phyloP scores from a whole-genome alignment of 2,888 invertebrate genomes.

The Alloscopus bannaensis region DNA sequence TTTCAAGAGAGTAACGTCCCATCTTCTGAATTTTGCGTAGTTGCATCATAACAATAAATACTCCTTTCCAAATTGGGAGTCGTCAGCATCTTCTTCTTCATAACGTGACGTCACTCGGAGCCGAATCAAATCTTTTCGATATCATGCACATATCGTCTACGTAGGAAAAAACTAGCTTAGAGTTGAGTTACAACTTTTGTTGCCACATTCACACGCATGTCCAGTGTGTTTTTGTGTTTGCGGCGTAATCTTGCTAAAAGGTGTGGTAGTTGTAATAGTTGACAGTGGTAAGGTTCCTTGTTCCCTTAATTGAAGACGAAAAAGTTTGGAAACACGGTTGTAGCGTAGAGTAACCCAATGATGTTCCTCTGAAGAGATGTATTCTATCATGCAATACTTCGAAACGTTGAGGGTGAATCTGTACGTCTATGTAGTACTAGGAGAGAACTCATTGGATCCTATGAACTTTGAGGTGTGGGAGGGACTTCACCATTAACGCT shows the following conservation, averaged over 20 bases:
- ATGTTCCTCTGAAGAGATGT: too few species aligned
- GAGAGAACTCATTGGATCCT: conserved; percentile 41
- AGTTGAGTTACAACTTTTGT: neutral
- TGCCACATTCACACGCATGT: neutral
- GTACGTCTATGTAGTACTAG: too few species aligned
- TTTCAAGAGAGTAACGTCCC: neutral
- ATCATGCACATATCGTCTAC: neutral
- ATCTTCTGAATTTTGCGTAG: too few species aligned
- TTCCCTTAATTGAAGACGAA: conserved; percentile 54
- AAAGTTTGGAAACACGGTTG: too few species aligned
- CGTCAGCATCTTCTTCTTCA: neutral
- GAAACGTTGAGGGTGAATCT: too few species aligned
- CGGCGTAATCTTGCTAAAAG: too few species aligned
- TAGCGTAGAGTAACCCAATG: conserved; percentile 12
- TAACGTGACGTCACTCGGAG: neutral
- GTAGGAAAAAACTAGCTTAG: neutral
- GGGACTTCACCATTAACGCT: conserved; percentile 72
- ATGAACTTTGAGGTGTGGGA: conserved; percentile 68
- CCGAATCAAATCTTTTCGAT: neutral
- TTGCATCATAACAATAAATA: too few species aligned
- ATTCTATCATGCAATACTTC: too few species aligned
- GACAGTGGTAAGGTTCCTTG: conserved; percentile 41
- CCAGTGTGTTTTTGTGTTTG: neutral
- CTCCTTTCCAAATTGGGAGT: too few species aligned
- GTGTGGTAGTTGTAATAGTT: too few species aligned